Conservation (phyloP, 2,888 invertebrate species). For the Torymus tubicola region DNA sequence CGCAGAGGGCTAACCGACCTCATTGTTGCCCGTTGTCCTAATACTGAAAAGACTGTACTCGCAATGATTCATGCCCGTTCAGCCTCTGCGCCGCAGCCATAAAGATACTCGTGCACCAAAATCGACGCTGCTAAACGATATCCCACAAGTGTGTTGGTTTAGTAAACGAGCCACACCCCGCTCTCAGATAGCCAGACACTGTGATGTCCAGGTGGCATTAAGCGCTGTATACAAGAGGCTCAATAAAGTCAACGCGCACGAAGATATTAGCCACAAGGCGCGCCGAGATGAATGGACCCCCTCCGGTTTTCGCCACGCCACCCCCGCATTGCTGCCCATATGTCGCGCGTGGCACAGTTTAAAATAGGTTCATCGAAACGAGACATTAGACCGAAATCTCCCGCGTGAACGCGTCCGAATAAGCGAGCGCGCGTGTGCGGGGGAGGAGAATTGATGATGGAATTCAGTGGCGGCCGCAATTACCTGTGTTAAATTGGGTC, state of each 20-base stretch:
- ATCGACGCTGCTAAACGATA: too few species aligned
- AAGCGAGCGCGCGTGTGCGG: not conserved
- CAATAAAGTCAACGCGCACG: not conserved
- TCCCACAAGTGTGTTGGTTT: too few species aligned
- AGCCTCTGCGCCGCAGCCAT: too few species aligned
- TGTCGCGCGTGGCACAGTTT: conserved; percentile 13
- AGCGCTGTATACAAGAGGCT: too few species aligned
- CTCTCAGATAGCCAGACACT: too few species aligned
- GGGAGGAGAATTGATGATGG: conserved; percentile 27
- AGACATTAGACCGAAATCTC: not conserved
- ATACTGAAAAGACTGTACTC: too few species aligned
- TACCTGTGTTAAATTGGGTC: conserved; percentile 52
- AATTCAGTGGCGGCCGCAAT: conserved; percentile 29
- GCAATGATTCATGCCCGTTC: too few species aligned
- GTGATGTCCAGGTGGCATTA: conserved; percentile 37
- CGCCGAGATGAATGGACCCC: not conserved
- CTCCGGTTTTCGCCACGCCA: not conserved
- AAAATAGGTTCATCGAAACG: not conserved
- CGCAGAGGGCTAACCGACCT: too few species aligned
- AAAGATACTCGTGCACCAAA: too few species aligned
- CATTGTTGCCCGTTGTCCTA: too few species aligned
- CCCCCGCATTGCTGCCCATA: conserved; percentile 35
- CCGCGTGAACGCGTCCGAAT: conserved; percentile 35
- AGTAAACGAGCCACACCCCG: too few species aligned
- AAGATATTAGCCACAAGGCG: conserved; percentile 45